Evolutionary conservation across 1,140 invertebrate genomes (phyloP).

Genomic region (Archivesica marissinica): DNA sequence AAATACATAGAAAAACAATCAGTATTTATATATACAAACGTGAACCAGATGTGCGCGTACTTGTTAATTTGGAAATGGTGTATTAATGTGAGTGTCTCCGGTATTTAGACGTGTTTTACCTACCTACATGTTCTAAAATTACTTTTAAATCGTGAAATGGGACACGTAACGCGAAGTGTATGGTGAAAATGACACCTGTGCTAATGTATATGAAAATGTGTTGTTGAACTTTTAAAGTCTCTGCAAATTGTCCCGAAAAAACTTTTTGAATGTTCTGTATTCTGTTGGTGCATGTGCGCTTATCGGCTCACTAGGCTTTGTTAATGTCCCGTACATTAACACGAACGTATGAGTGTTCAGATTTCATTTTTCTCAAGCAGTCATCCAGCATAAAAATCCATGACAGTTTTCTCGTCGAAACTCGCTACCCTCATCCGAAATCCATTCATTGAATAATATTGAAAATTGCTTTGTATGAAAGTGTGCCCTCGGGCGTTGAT

Average conservation of each 20-base stretch:
- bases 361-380: conserved; percentile 17
- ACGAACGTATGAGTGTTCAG: conserved; percentile 22
- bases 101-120: conserved; percentile 36
- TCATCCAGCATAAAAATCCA: conserved; percentile 12
- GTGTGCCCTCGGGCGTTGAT: conserved; percentile 22
- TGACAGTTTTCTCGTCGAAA: neutral
- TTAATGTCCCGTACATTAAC: conserved; percentile 9
- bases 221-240: neutral
- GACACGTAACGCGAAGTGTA: neutral
- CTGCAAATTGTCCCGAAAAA: neutral
- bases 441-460: conserved; percentile 27
- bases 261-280: neutral
- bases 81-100: conserved; percentile 5
- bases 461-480: conserved; percentile 28
- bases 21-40: conserved; percentile 54
- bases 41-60: conserved; percentile 32
- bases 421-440: neutral
- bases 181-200: conserved; percentile 31
- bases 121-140: conserved; percentile 23
- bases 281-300: neutral
- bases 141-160: conserved; percentile 26
- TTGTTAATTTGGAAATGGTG: conserved; percentile 34
- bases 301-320: conserved; percentile 12
- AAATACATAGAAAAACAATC: conserved; percentile 39
- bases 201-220: neutral